Base-by-base conservation (phyloP, 2,797 vertebrate genomes). In the Podarcis siculus region DNA sequence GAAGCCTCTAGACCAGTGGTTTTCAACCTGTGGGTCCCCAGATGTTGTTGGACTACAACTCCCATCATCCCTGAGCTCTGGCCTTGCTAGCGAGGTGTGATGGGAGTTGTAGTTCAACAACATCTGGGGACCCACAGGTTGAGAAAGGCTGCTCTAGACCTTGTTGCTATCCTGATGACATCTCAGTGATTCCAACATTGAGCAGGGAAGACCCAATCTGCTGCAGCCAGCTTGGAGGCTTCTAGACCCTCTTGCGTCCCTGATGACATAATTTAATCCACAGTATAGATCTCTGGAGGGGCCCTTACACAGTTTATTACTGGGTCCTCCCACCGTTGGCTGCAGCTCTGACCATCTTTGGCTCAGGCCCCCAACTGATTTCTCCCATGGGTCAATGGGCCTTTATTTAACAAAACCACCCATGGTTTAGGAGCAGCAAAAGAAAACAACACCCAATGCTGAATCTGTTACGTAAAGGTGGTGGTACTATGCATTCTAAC, bases 191-290 rank as follows among this genome's bases (percentile, higher is more conserved):
- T 79, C 30, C 76, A 49, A 19, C 39, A n/a, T 78, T 9, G 79
- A 72, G 61, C 61, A 87, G 79, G 67, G 23, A 87, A 86, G 89
- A 82, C 45, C 30, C 77, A n/a, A 2, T 78, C 27, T 15, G 25
- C 76, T n/a, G 30, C 39, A 2, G 27, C 25, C 25, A 78, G 15
- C 76, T 77, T 75, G 35, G 35, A 75, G 72, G 19, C 15, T 37
- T 7, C 35, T 21, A 37, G 17, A 19, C 12, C 19, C 35, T 37
- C 35, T 75, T 32, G 66, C 25, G 2, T 2, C 23, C 2, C 27
- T 66, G 21, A 67, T 39, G 72, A 17, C 23, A 30, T 86, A 27
- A 42, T 32, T 37, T 71, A 86, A 69, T 69, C 66, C 39, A 9
- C 2, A 1, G 58, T 19, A 61, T 61, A 21, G 21, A 4, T 61